These are phyloP conservation scores for Pollachius pollachius DNA, from an alignment of 2,113 vertebrate species.

Conservation along the genomic window DNA sequence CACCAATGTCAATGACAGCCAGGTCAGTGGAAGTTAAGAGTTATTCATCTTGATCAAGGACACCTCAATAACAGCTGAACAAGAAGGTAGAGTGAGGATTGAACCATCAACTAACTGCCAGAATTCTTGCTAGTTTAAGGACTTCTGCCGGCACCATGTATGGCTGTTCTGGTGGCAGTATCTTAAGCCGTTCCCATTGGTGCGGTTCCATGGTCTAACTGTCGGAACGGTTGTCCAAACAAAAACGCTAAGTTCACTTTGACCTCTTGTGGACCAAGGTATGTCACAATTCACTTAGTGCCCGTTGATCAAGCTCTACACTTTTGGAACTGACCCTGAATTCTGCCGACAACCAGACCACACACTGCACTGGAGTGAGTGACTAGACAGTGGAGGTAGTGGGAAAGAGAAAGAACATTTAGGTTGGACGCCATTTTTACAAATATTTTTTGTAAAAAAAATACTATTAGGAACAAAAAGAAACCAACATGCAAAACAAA, in stretches of 20 bases:
- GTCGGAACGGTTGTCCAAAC: conserved; percentile 62
- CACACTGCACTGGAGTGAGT: conserved; percentile 32
- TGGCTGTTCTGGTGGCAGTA: conserved; percentile 28
- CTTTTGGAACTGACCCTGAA: conserved; percentile 64
- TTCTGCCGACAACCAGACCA: conserved; percentile 47
- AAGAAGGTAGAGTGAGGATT: no score
- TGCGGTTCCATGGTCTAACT: conserved; percentile 55
- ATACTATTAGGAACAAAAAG: no score
- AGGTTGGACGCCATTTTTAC: no score
- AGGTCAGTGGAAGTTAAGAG: no score
- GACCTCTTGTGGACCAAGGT: conserved; percentile 58
- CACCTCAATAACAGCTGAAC: no score
- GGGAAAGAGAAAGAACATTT: background rate
- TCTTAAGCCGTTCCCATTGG: background rate
- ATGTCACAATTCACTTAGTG: conserved; percentile 66
- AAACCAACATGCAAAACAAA: no score
- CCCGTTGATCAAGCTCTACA: conserved; percentile 64
- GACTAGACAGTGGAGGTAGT: conserved; percentile 19
- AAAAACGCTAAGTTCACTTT: conserved; percentile 63
- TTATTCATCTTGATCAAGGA: no score
- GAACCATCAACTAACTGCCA: no score
- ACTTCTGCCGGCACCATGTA: conserved; percentile 32
- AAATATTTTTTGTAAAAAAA: no score
- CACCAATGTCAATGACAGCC: no score
- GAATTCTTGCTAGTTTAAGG: conserved; percentile 28